phyloP scores from a whole-genome alignment of 2,797 vertebrate genomes.

The Chelidonichthys spinosus region DNA sequence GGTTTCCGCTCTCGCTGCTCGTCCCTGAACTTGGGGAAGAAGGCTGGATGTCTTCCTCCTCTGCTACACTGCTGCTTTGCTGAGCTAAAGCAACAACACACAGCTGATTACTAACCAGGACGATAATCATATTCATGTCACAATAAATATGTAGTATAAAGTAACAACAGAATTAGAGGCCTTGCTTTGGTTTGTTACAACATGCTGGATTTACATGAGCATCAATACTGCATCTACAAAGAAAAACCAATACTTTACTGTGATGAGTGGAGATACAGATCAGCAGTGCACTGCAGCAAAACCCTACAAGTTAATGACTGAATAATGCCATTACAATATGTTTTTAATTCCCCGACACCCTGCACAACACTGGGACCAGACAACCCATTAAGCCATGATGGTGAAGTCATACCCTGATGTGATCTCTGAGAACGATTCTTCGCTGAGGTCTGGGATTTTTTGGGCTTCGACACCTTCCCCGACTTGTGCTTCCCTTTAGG shows the following conservation, averaged over 20 bases:
- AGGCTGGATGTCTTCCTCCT: conserved; percentile 84
- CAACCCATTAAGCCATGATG: not conserved
- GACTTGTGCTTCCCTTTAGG: conserved; percentile 93
- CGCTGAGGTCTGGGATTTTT: conserved; percentile 85
- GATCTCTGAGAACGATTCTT: conserved; percentile 87
- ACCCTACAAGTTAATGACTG: not conserved
- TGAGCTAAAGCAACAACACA: conserved; percentile 78
- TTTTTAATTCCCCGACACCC: not conserved
- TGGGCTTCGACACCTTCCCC: conserved; percentile 88
- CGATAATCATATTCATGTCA: not conserved
- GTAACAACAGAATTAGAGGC: not conserved
- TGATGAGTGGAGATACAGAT: not conserved
- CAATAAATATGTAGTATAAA: not conserved
- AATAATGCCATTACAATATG: not conserved
- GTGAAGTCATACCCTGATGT: conserved; percentile 85
- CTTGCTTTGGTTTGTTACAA: not conserved
- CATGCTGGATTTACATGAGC: not conserved
- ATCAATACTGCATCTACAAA: not conserved
- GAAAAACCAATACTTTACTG: not conserved
- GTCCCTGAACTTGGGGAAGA: conserved; percentile 88
- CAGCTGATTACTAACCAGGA: not conserved
- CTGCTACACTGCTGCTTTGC: conserved; percentile 83
- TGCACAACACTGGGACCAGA: not conserved
- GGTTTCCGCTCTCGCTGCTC: conserved; percentile 78
- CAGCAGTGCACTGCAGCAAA: not conserved